A percentile compares a stretch with the other conserved stretches of the same genome.
Conservation (phyloP, 2,113 vertebrate species). For the Catharus minimus region DNA sequence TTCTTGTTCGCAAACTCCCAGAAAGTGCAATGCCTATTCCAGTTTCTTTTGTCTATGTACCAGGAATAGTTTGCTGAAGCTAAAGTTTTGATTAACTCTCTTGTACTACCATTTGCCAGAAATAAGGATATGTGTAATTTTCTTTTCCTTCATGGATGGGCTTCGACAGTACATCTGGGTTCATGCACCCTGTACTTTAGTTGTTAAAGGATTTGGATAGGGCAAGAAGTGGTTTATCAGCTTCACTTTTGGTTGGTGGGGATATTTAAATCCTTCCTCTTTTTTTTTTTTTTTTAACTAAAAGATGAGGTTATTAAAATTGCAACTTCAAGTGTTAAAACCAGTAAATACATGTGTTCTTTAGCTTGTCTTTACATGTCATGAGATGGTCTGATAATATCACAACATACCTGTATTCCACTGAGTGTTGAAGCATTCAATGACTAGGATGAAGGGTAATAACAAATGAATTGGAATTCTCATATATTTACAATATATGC, state of each 20-base stretch:
- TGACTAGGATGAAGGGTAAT: neutral
- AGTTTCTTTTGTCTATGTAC: neutral
- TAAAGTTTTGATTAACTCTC: neutral
- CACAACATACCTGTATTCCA: neutral
- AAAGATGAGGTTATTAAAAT: neutral
- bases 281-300: neutral
- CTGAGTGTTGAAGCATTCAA: neutral
- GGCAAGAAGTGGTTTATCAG: neutral
- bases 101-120: neutral
- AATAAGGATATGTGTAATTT: neutral
- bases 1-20: neutral
- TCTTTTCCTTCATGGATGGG: neutral
- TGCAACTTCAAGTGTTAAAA: neutral
- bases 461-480: neutral
- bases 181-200: rapidly evolving
- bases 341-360: neutral
- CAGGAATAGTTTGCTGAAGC: neutral
- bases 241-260: neutral
- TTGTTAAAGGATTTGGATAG: neutral
- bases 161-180: neutral
- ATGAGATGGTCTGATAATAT: neutral
- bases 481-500: neutral
- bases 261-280: neutral
- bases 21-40: neutral
- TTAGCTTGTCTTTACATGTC: neutral